A percentile compares a stretch with the other conserved stretches of the same genome.
Evolutionary conservation across 2,113 vertebrate species (phyloP).

Genomic region (Hemibagrus wyckioides): DNA sequence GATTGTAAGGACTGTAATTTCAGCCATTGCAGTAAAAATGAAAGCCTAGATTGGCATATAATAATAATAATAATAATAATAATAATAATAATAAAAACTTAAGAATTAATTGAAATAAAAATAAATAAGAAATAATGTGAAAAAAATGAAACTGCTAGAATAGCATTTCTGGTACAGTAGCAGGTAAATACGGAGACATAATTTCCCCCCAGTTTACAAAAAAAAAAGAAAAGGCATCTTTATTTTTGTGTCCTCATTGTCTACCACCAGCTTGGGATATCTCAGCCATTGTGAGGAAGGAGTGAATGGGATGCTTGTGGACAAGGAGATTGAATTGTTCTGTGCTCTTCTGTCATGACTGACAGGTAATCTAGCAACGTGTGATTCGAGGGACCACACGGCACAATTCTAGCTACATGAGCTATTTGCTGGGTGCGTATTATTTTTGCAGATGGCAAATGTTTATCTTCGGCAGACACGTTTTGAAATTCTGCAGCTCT

Average conservation of each 20-base stretch:
- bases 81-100: too few relatives aligned
- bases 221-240: neutral
- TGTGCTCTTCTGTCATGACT: slow-evolving; percentile 33
- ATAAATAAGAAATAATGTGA: too few relatives aligned
- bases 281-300: slow-evolving; percentile 24
- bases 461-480: slow-evolving; percentile 25
- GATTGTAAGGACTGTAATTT: neutral
- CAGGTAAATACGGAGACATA: neutral
- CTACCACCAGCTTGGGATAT: slow-evolving; percentile 30
- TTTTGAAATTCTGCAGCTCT: slow-evolving; percentile 13
- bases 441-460: slow-evolving; percentile 35
- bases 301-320: slow-evolving; percentile 37
- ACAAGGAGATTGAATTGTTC: slow-evolving; percentile 45
- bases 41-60: too few relatives aligned
- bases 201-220: slow-evolving; percentile 7
- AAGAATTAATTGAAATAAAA: too few relatives aligned
- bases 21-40: neutral
- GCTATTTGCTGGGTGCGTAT: slow-evolving; percentile 8
- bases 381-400: slow-evolving; percentile 22
- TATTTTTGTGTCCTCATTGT: slow-evolving; percentile 28
- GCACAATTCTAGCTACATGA: slow-evolving; percentile 29
- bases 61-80: too few relatives aligned
- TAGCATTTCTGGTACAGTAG: neutral
- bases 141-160: neutral
- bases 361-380: slow-evolving; percentile 47